Evolutionary conservation across 2,113 vertebrate species (phyloP).

Genomic region (Limnothrissa miodon): DNA sequence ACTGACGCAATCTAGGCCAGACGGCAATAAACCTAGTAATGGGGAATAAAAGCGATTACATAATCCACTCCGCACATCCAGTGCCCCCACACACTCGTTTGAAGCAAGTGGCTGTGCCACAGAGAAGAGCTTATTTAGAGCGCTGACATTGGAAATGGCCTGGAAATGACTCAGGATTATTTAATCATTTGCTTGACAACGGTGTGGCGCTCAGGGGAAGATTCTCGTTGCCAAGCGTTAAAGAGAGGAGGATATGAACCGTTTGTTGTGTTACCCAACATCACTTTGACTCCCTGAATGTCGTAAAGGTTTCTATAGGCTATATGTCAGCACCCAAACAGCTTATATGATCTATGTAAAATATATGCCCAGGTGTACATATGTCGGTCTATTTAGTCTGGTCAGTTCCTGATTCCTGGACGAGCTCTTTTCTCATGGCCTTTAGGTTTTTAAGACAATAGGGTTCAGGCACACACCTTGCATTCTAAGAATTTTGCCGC

Average conservation of each 20-base stretch:
- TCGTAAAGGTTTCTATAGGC: neutral
- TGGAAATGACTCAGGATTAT: constrained; percentile 34
- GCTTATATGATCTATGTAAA: neutral
- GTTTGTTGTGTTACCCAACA: neutral
- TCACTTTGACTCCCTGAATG: neutral
- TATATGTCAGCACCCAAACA: neutral
- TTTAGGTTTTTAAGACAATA: too few relatives aligned
- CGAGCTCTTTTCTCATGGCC: too few relatives aligned
- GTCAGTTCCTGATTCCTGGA: too few relatives aligned
- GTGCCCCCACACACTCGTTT: constrained; percentile 50
- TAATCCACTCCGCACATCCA: constrained; percentile 64
- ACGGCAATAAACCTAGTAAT: constrained; percentile 71
- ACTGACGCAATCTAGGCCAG: constrained; percentile 75
- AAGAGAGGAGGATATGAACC: neutral
- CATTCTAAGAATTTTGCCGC: too few relatives aligned
- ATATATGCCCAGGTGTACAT: neutral
- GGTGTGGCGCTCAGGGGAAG: neutral
- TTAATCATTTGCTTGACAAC: constrained; percentile 17
- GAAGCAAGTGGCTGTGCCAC: constrained; percentile 17
- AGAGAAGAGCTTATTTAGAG: constrained; percentile 26
- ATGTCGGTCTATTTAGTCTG: too few relatives aligned
- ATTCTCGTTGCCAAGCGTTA: neutral
- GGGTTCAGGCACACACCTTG: too few relatives aligned
- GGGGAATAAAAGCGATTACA: constrained; percentile 74
- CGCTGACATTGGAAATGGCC: constrained; percentile 31